Conservation (phyloP, 2,888 invertebrate genomes). For the Sepioteuthis lessoniana region DNA sequence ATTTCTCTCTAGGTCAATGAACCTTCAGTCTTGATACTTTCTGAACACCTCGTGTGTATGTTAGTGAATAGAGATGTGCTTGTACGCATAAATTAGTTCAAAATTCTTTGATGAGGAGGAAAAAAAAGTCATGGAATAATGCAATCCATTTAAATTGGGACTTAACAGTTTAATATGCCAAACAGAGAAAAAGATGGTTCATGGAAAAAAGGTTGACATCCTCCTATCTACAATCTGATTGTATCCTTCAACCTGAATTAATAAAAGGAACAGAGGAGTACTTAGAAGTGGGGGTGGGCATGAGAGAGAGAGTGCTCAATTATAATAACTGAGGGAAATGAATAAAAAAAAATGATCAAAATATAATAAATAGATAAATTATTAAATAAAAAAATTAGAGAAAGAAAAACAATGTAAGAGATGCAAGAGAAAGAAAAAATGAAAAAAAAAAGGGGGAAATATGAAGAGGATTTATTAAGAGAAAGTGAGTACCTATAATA, state of each 20-base stretch:
- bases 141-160: not conserved
- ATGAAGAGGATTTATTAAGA: too few species aligned
- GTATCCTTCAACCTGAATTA: not conserved
- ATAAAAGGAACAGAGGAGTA: not conserved
- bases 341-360: too few species aligned
- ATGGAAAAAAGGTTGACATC: not conserved
- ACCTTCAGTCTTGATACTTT: too few species aligned
- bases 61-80: not conserved
- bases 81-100: not conserved
- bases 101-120: too few species aligned
- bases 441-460: not conserved
- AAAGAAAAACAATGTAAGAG: not conserved
- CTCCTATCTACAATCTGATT: not conserved
- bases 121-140: not conserved
- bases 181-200: not conserved
- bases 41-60: too few species aligned
- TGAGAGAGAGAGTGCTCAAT: not conserved
- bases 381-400: not conserved
- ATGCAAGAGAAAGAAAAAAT: too few species aligned
- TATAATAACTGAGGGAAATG: not conserved
- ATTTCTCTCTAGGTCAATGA: too few species aligned
- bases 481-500: too few species aligned
- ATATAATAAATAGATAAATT: too few species aligned
- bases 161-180: not conserved
- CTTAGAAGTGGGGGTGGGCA: too few species aligned